Base-by-base conservation (phyloP, 2,888 invertebrate species). In the Timandra comae region DNA sequence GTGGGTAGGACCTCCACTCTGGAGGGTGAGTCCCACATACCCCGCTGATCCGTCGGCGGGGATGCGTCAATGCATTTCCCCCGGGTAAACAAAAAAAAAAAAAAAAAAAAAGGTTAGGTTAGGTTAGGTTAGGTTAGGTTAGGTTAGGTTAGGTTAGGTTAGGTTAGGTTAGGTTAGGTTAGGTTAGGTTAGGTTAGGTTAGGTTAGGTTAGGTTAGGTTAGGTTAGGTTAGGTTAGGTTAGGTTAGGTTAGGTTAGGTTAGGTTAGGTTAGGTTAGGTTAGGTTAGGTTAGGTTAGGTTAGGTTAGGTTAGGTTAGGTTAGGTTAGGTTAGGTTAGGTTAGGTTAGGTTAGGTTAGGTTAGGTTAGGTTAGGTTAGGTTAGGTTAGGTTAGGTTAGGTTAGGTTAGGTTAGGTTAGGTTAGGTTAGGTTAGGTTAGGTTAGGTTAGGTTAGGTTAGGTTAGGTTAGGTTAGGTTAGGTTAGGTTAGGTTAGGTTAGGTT, bases 91-190 rank as follows among this genome's bases (percentile, higher is more conserved):
- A n/a, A n/a, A n/a, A n/a, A n/a, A n/a, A n/a, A n/a, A n/a, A n/a
- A n/a, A n/a, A n/a, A n/a, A n/a, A n/a, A n/a, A n/a, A n/a, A n/a
- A n/a, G n/a, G n/a, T 39, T 39, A 39, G 39, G 39, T 39, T 39
- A 39, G 39, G 39, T 39, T 39, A 39, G 39, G 35, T 39, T 35
- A 35, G 39, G 39, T 35, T 39, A 39, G 39, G 39, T 39, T 39
- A 39, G 39, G 39, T 39, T 39, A 39, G 39, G 39, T 39, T 39
- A 40, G 35, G 35, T 40, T 40, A 19, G 19, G 19, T 19, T 19
- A 19, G 19, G 19, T 19, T 19, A 19, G 19, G 19, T 19, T 19
- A 19, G 19, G 19, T 19, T 19, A 19, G 19, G 19, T 19, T 19
- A 19, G 19, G 19, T 19, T 19, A 19, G 19, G 19, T 19, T 19